Conservation (phyloP, 2,797 vertebrate species). For the Phoxinus dragarum region DNA sequence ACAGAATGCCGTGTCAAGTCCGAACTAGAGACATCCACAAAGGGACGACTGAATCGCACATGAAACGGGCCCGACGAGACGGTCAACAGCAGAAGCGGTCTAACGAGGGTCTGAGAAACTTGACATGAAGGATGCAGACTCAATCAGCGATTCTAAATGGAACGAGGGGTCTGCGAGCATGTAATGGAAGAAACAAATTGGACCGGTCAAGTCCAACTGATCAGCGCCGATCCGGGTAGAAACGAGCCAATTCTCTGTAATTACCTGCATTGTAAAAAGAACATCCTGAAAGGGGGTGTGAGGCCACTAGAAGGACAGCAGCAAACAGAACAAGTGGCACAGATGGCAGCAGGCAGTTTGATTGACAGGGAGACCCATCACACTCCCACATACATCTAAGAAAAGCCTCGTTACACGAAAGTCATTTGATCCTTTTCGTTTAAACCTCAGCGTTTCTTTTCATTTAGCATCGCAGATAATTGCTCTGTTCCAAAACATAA, state of each 20-base stretch:
- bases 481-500: constrained; percentile 28
- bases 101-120: constrained; percentile 44
- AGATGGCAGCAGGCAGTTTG: constrained; percentile 54
- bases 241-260: constrained; percentile 72
- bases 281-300: constrained; percentile 72
- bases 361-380: constrained; percentile 66
- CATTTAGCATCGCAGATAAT: neutral
- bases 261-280: constrained; percentile 76
- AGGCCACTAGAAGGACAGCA: constrained; percentile 72
- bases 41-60: constrained; percentile 44
- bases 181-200: constrained; percentile 50
- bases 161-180: constrained; percentile 58
- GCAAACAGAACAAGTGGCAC: constrained; percentile 71
- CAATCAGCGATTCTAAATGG: constrained; percentile 19
- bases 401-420: constrained; percentile 38
- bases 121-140: constrained; percentile 42
- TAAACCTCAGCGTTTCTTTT: constrained; percentile 12
- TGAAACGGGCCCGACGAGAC: constrained; percentile 41
- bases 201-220: constrained; percentile 49
- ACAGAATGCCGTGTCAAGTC: constrained; percentile 60
- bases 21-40: constrained; percentile 55
- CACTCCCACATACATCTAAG: constrained; percentile 56
- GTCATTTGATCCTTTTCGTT: neutral
- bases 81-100: constrained; percentile 48
- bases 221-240: constrained; percentile 64